These are phyloP conservation scores for Rhizoglyphus robini DNA, from an alignment of 1,140 invertebrate genomes.

Conservation along the genomic window DNA sequence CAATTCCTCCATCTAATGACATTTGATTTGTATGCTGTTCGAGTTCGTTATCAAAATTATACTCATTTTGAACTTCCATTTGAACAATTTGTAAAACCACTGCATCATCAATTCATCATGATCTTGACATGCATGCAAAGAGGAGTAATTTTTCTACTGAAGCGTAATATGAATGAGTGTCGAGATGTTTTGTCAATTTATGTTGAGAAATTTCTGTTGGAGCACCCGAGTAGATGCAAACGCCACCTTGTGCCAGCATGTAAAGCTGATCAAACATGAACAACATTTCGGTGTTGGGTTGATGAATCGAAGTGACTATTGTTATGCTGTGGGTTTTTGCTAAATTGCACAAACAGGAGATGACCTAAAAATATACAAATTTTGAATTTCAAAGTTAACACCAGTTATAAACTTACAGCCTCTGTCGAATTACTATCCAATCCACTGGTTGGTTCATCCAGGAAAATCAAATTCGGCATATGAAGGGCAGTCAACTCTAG, in stretches of 20 bases:
- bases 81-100: too few relatives aligned
- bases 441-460: slow-evolving; percentile 18
- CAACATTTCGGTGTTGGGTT: slow-evolving; percentile 16
- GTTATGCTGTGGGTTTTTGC: neutral
- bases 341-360: slow-evolving; percentile 38
- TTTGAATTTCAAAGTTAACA: neutral
- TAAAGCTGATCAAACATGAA: slow-evolving; percentile 17
- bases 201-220: neutral
- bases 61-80: too few relatives aligned
- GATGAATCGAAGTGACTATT: slow-evolving; percentile 11
- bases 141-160: too few relatives aligned
- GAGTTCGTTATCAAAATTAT: too few relatives aligned
- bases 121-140: too few relatives aligned
- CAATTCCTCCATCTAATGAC: neutral
- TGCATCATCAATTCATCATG: too few relatives aligned
- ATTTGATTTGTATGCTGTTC: neutral
- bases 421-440: slow-evolving; percentile 10
- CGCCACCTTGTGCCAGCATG: slow-evolving; percentile 8
- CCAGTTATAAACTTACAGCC: neutral
- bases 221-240: slow-evolving; percentile 9
- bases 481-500: slow-evolving; percentile 44
- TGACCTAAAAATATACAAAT: too few relatives aligned
- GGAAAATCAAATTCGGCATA: slow-evolving; percentile 6
- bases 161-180: too few relatives aligned
- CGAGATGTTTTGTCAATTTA: too few relatives aligned